Evolutionary conservation across 1,140 invertebrate genomes (phyloP).

Genomic region (Plectrocnemia conspersa): DNA sequence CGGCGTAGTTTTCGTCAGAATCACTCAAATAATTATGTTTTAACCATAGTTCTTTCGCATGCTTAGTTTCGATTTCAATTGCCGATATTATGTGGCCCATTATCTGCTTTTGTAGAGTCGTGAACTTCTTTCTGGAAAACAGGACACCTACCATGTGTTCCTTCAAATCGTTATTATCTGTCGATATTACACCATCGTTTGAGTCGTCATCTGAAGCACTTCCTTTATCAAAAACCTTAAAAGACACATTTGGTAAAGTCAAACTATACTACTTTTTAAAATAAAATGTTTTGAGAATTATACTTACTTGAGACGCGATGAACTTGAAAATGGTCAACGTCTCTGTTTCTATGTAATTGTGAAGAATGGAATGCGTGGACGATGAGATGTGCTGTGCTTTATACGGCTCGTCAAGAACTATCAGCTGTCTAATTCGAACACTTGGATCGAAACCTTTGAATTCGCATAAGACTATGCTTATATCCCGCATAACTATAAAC

Average conservation of each 20-base stretch:
- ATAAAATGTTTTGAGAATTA: not conserved
- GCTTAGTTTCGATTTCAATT: constrained; percentile 79
- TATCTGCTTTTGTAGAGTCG: constrained; percentile 91
- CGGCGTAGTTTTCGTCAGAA: constrained; percentile 15
- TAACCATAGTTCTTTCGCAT: constrained; percentile 89
- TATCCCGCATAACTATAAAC: constrained; percentile 52
- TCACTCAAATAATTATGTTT: constrained; percentile 39
- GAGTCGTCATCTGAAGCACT: constrained; percentile 52
- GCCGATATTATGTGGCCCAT: constrained; percentile 91
- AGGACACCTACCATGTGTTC: constrained; percentile 97
- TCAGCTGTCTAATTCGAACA: constrained; percentile 81
- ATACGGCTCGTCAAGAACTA: constrained; percentile 23
- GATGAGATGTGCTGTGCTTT: constrained; percentile 20
- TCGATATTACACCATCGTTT: constrained; percentile 52
- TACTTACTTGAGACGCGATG: constrained; percentile 78
- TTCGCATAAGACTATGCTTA: constrained; percentile 64
- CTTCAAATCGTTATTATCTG: constrained; percentile 79
- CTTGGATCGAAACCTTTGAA: constrained; percentile 89
- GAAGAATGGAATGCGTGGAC: constrained; percentile 61
- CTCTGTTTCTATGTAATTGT: constrained; percentile 85
- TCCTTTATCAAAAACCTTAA: constrained; percentile 86
- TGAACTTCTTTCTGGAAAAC: constrained; percentile 90
- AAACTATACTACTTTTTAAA: constrained; percentile 2
- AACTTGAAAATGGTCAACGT: constrained; percentile 91
- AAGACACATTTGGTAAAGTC: constrained; percentile 1